phyloP scores from a whole-genome alignment of 2,888 invertebrate genomes.

The Nasonia oneida region DNA sequence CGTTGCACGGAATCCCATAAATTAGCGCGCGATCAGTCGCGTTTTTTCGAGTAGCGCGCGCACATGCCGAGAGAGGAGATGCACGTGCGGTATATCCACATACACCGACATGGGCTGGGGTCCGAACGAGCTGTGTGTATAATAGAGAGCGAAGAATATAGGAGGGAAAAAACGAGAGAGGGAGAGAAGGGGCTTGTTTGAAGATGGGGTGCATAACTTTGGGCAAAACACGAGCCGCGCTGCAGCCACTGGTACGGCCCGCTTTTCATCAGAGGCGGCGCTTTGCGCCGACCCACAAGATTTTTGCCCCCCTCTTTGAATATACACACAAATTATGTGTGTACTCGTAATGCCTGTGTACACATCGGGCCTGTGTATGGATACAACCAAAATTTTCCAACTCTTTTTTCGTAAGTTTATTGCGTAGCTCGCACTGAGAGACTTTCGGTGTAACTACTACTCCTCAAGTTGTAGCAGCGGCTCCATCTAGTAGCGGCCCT shows the following conservation, averaged over 20 bases:
- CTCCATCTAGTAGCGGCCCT: no score
- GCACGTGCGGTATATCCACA: slow-evolving; percentile 62
- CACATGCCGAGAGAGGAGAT: slow-evolving; percentile 59
- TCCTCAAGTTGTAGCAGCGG: no score
- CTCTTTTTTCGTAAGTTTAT: background rate
- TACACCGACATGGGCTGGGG: background rate
- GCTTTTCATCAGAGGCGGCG: slow-evolving; percentile 76
- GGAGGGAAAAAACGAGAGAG: slow-evolving; percentile 45
- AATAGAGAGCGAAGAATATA: slow-evolving; percentile 2
- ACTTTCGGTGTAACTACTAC: no score
- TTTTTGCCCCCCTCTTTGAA: slow-evolving; percentile 61
- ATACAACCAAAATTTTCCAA: background rate
- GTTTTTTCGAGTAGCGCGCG: slow-evolving; percentile 56
- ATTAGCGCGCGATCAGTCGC: slow-evolving; percentile 48
- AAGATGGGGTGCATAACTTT: slow-evolving; percentile 68
- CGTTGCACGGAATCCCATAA: slow-evolving; percentile 45
- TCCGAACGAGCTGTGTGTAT: background rate
- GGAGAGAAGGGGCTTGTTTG: slow-evolving; percentile 67
- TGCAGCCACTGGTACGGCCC: slow-evolving; percentile 71
- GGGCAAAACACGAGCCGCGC: slow-evolving; percentile 64
- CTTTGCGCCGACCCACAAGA: slow-evolving; percentile 65
- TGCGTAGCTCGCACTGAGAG: background rate
- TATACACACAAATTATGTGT: slow-evolving; percentile 59
- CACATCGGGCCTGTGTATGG: background rate
- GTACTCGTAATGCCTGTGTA: slow-evolving; percentile 44